Percentiles rank a stretch among this genome's conserved stretches.
Conservation (phyloP, 2,888 invertebrate species). For the Atethmia centrago region DNA sequence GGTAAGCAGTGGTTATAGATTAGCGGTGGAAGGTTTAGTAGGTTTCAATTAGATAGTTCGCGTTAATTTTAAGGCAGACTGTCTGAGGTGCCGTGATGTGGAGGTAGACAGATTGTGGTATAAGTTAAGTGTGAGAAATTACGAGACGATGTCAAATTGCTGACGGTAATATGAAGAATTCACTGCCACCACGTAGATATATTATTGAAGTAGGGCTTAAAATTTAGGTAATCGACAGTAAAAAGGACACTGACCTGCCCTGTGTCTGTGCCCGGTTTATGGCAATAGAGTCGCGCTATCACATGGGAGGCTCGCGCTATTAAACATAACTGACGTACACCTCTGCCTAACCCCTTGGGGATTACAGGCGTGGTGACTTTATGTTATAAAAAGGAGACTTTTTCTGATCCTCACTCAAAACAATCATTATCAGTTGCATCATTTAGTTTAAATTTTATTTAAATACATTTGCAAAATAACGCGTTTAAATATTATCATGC, state of each 20-base stretch:
- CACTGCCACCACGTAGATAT: not conserved
- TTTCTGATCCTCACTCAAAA: not conserved
- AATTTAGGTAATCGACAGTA: too few relatives aligned
- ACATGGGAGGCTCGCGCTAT: too few relatives aligned
- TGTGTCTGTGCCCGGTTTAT: not conserved
- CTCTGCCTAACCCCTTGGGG: not conserved
- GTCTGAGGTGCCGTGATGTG: conserved; percentile 1
- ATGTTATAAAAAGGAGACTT: not conserved
- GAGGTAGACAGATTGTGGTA: not conserved
- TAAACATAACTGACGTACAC: not conserved
- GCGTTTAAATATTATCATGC: not conserved
- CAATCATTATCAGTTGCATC: not conserved
- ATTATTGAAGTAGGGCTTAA: not conserved
- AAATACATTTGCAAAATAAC: not conserved
- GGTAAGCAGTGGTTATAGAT: conserved; percentile 21
- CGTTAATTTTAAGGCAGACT: conserved; percentile 45
- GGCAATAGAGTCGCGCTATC: not conserved
- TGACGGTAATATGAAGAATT: not conserved
- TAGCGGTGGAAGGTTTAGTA: conserved; percentile 7
- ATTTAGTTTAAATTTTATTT: not conserved
- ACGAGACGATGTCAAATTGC: not conserved
- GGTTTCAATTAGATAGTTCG: conserved; percentile 28
- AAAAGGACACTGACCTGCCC: not conserved
- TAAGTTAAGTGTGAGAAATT: not conserved
- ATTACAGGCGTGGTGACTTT: not conserved